Conservation (phyloP, 2,113 vertebrate genomes). For the Stegastes partitus region DNA sequence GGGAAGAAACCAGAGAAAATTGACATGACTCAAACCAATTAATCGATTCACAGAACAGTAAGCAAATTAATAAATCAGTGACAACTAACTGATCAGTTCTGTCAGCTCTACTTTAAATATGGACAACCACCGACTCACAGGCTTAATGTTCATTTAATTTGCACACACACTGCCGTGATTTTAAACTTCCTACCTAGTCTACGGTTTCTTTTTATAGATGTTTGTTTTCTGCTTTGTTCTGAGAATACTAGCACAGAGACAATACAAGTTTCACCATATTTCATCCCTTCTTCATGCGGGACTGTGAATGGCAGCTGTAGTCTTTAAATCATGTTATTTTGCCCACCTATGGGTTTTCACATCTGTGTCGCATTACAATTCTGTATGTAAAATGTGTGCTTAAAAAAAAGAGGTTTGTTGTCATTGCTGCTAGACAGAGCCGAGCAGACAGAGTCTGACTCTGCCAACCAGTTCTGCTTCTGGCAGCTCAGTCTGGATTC, state of each 20-base stretch:
- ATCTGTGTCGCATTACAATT: conserved; percentile 30
- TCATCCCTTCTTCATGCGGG: conserved; percentile 5
- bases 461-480: conserved; percentile 44
- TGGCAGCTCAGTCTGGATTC: conserved; percentile 51
- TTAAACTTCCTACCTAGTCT: neutral
- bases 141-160: neutral
- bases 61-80: too few relatives aligned
- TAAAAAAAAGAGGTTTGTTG: conserved; percentile 46
- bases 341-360: conserved; percentile 29
- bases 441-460: conserved; percentile 30
- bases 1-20: too few relatives aligned
- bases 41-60: too few relatives aligned
- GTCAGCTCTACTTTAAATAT: neutral
- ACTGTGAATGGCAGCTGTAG: neutral
- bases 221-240: neutral
- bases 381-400: conserved; percentile 23
- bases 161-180: neutral
- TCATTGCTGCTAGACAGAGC: conserved; percentile 46
- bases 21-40: too few relatives aligned
- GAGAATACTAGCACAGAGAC: neutral
- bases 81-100: too few relatives aligned
- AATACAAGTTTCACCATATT: neutral
- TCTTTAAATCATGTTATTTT: conserved; percentile 6
- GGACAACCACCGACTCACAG: neutral
- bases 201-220: neutral